Conservation (phyloP, 1,140 invertebrate genomes). For the Choristoneura fumiferana region DNA sequence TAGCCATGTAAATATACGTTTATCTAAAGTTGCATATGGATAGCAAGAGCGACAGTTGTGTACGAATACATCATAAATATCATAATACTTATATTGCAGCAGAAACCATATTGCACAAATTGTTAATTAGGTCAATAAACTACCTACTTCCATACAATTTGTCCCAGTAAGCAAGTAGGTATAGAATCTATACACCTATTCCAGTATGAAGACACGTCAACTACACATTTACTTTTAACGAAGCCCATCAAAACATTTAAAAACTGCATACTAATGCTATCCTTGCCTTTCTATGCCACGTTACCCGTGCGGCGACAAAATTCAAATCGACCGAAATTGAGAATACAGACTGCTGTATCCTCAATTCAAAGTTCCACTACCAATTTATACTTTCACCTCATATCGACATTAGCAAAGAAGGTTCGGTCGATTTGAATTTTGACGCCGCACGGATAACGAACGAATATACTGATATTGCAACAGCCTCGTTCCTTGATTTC, state of each 20-base stretch:
- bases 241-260: constrained; percentile 21
- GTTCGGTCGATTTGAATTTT: neutral
- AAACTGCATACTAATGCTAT: constrained; percentile 19
- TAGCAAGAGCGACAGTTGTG: constrained; percentile 6
- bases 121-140: constrained; percentile 2
- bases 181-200: constrained; percentile 1
- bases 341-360: too few relatives aligned
- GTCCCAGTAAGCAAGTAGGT: constrained; percentile 12
- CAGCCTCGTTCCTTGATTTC: neutral
- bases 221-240: constrained; percentile 16
- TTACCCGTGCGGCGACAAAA: neutral
- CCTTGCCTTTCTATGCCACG: neutral
- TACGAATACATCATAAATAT: constrained; percentile 32
- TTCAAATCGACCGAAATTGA: neutral
- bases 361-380: too few relatives aligned
- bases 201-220: constrained; percentile 13
- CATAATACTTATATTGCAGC: constrained; percentile 23
- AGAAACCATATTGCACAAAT: constrained; percentile 31
- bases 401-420: neutral
- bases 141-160: constrained; percentile 8
- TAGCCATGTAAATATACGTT: constrained; percentile 16
- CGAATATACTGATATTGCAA: neutral
- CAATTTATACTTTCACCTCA: too few relatives aligned
- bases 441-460: neutral
- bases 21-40: neutral